Base-by-base conservation (phyloP, 2,888 invertebrate species). In the Tanytarsus gracilentus region DNA sequence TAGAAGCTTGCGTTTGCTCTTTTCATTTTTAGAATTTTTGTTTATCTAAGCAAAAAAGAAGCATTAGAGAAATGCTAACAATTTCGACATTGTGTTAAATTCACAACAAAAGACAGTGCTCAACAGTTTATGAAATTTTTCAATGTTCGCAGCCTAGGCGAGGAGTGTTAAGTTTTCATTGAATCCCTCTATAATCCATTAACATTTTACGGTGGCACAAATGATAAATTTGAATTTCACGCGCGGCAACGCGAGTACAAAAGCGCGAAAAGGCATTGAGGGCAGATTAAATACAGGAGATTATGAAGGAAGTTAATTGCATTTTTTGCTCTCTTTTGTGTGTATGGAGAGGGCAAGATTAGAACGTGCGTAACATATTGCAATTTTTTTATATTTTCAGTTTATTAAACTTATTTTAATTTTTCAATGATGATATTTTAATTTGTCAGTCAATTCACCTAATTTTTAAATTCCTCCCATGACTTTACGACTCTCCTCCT, bases 201-300 rank as follows among this genome's bases (percentile, higher is more conserved):
- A 44, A 23, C 23, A 36, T 36, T 36, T 36, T 36, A 36, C 16
- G 36, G 14, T 18, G 23, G 18, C n/a, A n/a, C n/a, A n/a, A 44
- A 44, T 44, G 44, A 44, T 44, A 44, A 44, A 44, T 44, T 44
- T 44, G 44, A 44, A 44, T 18, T 44, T 23, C 23, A 7, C 9
- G 29, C 7, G 9, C 6, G 29, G 9, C 3, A 5, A 33, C 9
- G 33, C n/a, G 7, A 14, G 14, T 14, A 14, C 2, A 8, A 36
- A 36, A 16, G 3, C 36, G 36, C 11, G 16, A 8, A 9, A 36
- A 36, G 16, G 2, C 16, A 11, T 30, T 30, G 2, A 3, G 3
- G 30, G 30, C 14, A 44, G 44, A 44, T 44, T 23, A 44, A 44
- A 44, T 44, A 44, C 18, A 44, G 44, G n/a, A 44, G 44, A 44